Conservation (phyloP, 1,140 invertebrate species). For the Trichonephila inaurata region DNA sequence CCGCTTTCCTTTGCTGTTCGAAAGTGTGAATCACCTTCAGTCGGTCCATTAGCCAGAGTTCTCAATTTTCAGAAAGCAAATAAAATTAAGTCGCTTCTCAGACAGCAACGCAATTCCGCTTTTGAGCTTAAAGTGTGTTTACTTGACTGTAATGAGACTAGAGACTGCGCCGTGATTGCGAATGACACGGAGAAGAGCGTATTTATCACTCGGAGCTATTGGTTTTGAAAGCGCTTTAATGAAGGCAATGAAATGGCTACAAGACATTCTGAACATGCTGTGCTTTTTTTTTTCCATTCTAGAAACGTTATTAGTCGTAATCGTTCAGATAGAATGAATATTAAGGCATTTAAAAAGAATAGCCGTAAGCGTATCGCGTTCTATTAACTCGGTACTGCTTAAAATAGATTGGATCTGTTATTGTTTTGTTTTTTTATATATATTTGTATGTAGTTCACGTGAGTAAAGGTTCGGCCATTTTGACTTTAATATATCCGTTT, state of each 20-base stretch:
- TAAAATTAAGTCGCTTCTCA: constrained; percentile 56
- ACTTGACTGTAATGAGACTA: constrained; percentile 55
- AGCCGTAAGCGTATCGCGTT: background rate
- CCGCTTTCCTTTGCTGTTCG: constrained; percentile 18
- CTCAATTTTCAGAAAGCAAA: constrained; percentile 63
- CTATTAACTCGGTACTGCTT: background rate
- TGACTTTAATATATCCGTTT: too few species aligned
- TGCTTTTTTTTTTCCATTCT: background rate
- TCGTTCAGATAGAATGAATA: background rate
- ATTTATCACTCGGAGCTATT: constrained; percentile 21
- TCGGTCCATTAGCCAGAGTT: constrained; percentile 60
- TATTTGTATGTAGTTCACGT: too few species aligned
- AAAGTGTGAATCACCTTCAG: constrained; percentile 52
- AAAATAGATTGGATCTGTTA: too few species aligned
- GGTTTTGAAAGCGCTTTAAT: constrained; percentile 29
- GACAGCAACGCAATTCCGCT: constrained; percentile 17
- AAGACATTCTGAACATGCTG: background rate
- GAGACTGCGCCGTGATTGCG: constrained; percentile 8
- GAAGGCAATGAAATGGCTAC: background rate
- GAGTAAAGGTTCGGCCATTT: too few species aligned
- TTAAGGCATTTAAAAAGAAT: background rate
- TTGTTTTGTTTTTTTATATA: too few species aligned
- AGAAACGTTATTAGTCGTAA: background rate
- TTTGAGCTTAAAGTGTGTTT: constrained; percentile 50
- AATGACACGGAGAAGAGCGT: background rate